Evolutionary conservation across 2,888 invertebrate species (phyloP).

Genomic region (Chesias legatella): DNA sequence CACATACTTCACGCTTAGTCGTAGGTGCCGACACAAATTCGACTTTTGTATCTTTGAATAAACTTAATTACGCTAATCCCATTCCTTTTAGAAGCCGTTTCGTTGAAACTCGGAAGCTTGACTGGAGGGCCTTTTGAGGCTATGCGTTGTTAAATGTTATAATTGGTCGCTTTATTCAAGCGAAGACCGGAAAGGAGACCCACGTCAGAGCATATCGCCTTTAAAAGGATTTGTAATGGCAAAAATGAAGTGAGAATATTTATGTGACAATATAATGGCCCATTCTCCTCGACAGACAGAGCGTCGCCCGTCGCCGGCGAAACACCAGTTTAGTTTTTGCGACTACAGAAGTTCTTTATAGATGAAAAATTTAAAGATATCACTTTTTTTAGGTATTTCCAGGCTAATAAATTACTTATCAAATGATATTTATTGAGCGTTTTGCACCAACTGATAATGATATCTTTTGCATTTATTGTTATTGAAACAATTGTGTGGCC

Average conservation of each 20-base stretch:
- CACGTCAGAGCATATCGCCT: constrained; percentile 60
- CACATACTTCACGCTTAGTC: constrained; percentile 31
- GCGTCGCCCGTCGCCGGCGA: constrained; percentile 52
- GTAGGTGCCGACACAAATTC: constrained; percentile 27
- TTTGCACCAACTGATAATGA: constrained; percentile 31
- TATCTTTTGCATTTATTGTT: constrained; percentile 48
- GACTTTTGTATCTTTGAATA: constrained; percentile 37
- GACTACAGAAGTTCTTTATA: constrained; percentile 38
- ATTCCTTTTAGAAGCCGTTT: constrained; percentile 50
- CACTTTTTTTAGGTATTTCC: constrained; percentile 3
- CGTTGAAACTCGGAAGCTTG: constrained; percentile 74
- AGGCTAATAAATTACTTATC: constrained; percentile 2
- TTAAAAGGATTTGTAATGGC: constrained; percentile 68
- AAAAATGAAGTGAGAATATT: constrained; percentile 58
- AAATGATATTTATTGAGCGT: constrained; percentile 1
- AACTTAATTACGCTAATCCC: constrained; percentile 63
- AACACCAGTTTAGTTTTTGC: constrained; percentile 30
- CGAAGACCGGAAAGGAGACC: constrained; percentile 69
- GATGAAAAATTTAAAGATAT: constrained; percentile 20
- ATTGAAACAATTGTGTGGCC: constrained; percentile 43
- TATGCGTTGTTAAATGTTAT: constrained; percentile 60
- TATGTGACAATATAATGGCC: constrained; percentile 46
- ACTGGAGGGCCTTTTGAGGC: constrained; percentile 53
- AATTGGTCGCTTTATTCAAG: constrained; percentile 68
- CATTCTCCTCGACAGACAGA: constrained; percentile 58